Evolutionary conservation across 2,797 vertebrate genomes (phyloP).

Genomic region (Enteromius unitaeniatus): DNA sequence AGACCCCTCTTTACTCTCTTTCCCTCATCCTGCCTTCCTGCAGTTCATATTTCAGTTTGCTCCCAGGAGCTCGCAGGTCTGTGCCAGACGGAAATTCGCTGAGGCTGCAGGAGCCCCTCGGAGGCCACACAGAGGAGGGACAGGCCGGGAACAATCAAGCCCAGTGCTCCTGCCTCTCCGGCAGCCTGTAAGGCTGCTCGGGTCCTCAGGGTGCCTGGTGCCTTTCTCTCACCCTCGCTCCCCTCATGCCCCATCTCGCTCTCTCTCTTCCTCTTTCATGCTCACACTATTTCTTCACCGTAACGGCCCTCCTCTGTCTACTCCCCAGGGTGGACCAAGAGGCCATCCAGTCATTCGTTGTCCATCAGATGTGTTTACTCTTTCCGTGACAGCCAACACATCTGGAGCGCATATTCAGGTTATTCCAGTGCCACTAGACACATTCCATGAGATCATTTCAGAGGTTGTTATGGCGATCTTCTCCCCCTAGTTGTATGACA

Average conservation of each 20-base stretch:
- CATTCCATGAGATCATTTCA: constrained; percentile 93
- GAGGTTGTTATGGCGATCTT: constrained; percentile 91
- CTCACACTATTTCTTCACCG: constrained; percentile 67
- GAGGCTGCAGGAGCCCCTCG: constrained; percentile 88
- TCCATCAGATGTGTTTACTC: constrained; percentile 99
- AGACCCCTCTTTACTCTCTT: constrained; percentile 67
- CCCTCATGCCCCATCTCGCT: constrained; percentile 65
- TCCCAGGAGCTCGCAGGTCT: constrained; percentile 93
- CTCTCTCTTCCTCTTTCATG: constrained; percentile 57
- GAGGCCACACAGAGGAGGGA: constrained; percentile 95
- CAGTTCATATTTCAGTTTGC: constrained; percentile 94
- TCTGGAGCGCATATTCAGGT: constrained; percentile 99
- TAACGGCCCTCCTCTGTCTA: constrained; percentile 69
- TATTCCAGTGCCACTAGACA: constrained; percentile 95
- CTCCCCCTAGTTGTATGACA: constrained; percentile 98
- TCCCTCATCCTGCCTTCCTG: constrained; percentile 71
- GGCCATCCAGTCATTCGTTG: constrained; percentile 96
- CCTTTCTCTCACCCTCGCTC: constrained; percentile 70
- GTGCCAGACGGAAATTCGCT: constrained; percentile 93
- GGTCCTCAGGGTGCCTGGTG: constrained; percentile 90
- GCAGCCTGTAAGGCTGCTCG: constrained; percentile 88
- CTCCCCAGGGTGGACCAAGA: constrained; percentile 84
- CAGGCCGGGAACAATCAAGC: constrained; percentile 86
- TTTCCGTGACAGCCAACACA: constrained; percentile 98
- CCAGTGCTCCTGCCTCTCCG: constrained; percentile 84